A percentile compares a stretch with the other conserved stretches of the same genome.
Evolutionary conservation across 2,113 vertebrate genomes (phyloP).

Genomic region (Mystacornis crossleyi): DNA sequence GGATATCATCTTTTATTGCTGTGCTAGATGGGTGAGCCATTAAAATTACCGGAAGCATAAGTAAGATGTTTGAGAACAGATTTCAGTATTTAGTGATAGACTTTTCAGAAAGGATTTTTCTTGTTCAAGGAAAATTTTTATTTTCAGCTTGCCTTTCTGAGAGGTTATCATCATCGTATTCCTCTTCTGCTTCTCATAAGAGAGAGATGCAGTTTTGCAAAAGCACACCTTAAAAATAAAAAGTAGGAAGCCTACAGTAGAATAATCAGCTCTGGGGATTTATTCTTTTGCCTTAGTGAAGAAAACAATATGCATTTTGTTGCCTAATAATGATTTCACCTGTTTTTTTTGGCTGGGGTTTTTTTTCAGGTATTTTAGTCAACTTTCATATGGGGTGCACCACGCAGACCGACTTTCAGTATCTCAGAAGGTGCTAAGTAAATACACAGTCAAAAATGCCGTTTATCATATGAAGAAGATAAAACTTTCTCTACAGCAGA

Average conservation of each 20-base stretch:
- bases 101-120: background rate
- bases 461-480: conserved; percentile 39
- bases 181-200: background rate
- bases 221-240: conserved; percentile 37
- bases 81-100: background rate
- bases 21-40: background rate
- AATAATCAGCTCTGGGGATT: background rate
- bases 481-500: conserved; percentile 73
- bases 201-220: background rate
- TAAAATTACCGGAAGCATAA: background rate
- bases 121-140: background rate
- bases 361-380: conserved; percentile 36
- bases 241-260: background rate
- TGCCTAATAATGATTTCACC: background rate
- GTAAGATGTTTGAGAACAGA: background rate
- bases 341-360: background rate
- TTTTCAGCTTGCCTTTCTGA: background rate
- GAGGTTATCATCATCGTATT: background rate
- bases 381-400: conserved; percentile 51
- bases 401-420: conserved; percentile 4
- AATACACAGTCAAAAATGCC: conserved; percentile 52
- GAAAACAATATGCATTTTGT: background rate
- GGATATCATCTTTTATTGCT: conserved; percentile 11
- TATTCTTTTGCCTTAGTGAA: background rate
- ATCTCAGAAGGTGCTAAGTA: conserved; percentile 37